Evolutionary conservation across 2,888 invertebrate genomes (phyloP).

Genomic region (Agrochola litura): DNA sequence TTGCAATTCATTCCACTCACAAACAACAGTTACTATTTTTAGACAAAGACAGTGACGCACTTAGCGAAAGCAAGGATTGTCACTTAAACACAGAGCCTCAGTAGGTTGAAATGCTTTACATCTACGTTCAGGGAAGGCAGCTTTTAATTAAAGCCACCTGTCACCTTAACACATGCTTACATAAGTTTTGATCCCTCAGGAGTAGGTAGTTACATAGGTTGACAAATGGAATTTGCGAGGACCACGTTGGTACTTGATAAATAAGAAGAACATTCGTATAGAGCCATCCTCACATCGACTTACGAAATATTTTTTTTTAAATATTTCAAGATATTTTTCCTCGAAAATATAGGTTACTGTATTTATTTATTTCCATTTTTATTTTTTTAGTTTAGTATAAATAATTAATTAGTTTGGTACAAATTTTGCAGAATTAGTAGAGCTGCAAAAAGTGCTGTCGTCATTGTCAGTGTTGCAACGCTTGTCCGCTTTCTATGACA

Average conservation of each 20-base stretch:
- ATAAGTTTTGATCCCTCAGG: slow-evolving; percentile 42
- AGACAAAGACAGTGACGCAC: not conserved
- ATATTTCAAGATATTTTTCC: slow-evolving; percentile 10
- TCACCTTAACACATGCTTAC: slow-evolving; percentile 27
- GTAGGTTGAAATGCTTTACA: slow-evolving; percentile 10
- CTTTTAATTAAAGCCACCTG: slow-evolving; percentile 58
- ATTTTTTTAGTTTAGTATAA: too few species aligned
- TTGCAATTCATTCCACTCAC: not conserved
- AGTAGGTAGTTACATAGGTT: slow-evolving; percentile 7
- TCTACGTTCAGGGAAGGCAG: slow-evolving; percentile 2
- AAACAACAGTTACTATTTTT: slow-evolving; percentile 15
- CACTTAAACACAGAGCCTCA: slow-evolving; percentile 2
- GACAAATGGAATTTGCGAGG: slow-evolving; percentile 36
- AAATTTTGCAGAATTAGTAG: slow-evolving; percentile 35
- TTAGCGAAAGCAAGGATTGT: not conserved
- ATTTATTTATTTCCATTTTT: too few species aligned
- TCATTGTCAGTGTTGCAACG: slow-evolving; percentile 44
- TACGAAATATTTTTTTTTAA: too few species aligned
- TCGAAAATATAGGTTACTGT: slow-evolving; percentile 14
- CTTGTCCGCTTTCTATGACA: slow-evolving; percentile 48
- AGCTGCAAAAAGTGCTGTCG: slow-evolving; percentile 31
- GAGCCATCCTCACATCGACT: not conserved
- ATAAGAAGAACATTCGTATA: not conserved
- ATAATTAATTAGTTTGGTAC: slow-evolving; percentile 16
- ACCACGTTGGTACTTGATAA: slow-evolving; percentile 3